Evolutionary conservation across 2,888 invertebrate species (phyloP).

Genomic region (Neuroscelio doddi): DNA sequence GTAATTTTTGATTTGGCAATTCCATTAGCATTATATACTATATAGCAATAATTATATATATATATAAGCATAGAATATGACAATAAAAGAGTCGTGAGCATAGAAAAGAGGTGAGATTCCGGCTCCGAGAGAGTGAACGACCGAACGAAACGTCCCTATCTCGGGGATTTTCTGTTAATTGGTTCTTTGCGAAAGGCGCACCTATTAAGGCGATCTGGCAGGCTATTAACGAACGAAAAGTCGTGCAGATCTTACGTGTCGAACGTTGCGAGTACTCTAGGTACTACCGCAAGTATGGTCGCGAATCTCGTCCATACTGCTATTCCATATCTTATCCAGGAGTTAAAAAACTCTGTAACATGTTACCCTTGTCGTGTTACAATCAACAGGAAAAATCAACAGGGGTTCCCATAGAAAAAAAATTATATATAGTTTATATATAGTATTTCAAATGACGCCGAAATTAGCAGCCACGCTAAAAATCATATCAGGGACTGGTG

Average conservation of each 20-base stretch:
- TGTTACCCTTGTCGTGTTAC: constrained; percentile 20
- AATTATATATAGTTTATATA: no score
- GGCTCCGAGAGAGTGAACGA: constrained; percentile 49
- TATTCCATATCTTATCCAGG: constrained; percentile 40
- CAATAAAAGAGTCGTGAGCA: constrained; percentile 51
- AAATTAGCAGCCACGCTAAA: no score
- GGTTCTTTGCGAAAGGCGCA: constrained; percentile 57
- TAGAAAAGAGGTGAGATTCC: constrained; percentile 58
- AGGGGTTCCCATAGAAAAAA: no score
- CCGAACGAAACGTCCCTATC: constrained; percentile 53
- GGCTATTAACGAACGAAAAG: constrained; percentile 56
- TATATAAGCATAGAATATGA: constrained; percentile 45
- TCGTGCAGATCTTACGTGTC: constrained; percentile 48
- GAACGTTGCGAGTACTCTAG: constrained; percentile 23
- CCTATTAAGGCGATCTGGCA: constrained; percentile 54
- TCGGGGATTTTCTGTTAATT: constrained; percentile 59
- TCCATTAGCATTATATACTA: neutral
- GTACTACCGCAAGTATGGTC: constrained; percentile 30
- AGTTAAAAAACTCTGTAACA: constrained; percentile 29
- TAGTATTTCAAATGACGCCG: no score
- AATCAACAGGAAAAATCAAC: constrained; percentile 28
- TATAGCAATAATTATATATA: constrained; percentile 17
- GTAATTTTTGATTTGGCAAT: neutral
- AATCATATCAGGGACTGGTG: no score
- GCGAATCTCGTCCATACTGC: constrained; percentile 35